Evolutionary conservation across 2,888 invertebrate species (phyloP), one percentile per base, ranked within the genome.

Genomic region (Agonopterix arenella): DNA sequence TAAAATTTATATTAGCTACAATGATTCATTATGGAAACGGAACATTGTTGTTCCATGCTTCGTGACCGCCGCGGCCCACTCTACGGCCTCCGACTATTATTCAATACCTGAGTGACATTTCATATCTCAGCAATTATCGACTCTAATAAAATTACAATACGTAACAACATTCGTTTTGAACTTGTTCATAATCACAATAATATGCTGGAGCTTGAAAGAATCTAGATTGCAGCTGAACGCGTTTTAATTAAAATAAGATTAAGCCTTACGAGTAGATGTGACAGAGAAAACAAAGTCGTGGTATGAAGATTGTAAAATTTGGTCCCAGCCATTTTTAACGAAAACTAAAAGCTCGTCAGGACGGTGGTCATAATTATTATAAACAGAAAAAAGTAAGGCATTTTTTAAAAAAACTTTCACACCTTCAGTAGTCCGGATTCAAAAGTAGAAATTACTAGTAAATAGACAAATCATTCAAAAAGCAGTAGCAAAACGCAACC

Each of bases 21-120:
- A 65, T 73, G 64, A 71, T 77, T 76, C 64, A 80, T 82, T 78
- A 82, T 80, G 76, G 68, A 84, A 83, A 74, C 82, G 79, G 78
- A 79, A 73, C 70, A 61, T 55, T 61, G 57, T 54, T 50, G 54
- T 53, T 57, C 58, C 47, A 53, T 55, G 53, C 59, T 66, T 66
- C 72, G 70, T 76, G 72, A 73, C 69, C 60, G 50, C 65, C 60
- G 49, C 67, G 47, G 60, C 69, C 64, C 63, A 70, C 68, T 47
- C 38, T 44, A 45, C 44, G 40, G 18, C 40, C 46, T 8, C 41
- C 5, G 11, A 11, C n/a, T 28, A 13, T 49, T 49, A 49, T 52
- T 52, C 45, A 47, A 48, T 46, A 49, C 36, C 36, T 46, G 38
- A 53, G 42, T 47, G 53, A 48, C 48, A 53, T 53, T 53, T 53